These are phyloP conservation scores for Hybognathus amarus DNA, from an alignment of 2,797 vertebrate species.

Conservation along the genomic window DNA sequence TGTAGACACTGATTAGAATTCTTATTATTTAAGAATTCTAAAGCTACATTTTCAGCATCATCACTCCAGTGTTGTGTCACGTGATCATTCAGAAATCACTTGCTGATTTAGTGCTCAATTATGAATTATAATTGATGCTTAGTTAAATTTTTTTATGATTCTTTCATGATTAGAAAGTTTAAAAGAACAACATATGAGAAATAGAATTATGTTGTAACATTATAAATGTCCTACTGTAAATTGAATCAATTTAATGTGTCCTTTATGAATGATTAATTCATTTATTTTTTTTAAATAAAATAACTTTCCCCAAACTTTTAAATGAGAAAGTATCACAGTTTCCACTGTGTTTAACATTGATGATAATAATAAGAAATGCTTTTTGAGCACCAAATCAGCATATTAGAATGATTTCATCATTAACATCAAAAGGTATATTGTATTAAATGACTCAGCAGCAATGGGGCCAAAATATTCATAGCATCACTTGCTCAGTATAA, in stretches of 20 bases:
- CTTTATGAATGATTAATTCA: neutral
- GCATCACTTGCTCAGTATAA: conserved; percentile 60
- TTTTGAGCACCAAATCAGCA: neutral
- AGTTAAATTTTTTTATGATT: neutral
- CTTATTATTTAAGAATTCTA: too few relatives aligned
- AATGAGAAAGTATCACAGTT: neutral
- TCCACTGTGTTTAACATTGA: neutral
- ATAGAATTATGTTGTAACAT: neutral
- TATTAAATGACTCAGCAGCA: conserved; percentile 53
- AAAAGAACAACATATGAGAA: neutral
- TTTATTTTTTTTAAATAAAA: too few relatives aligned
- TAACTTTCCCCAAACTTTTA: neutral
- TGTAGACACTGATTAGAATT: too few relatives aligned
- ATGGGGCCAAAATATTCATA: conserved; percentile 32
- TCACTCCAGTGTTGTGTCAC: neutral
- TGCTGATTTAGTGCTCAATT: neutral
- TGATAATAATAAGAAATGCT: neutral
- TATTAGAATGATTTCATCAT: neutral
- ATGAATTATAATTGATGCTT: neutral
- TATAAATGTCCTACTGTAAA: neutral
- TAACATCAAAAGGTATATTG: neutral
- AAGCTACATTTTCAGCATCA: neutral
- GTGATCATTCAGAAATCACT: neutral
- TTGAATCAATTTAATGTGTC: neutral
- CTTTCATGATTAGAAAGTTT: neutral